Percentiles rank a stretch among this genome's conserved stretches.
phyloP scores from a whole-genome alignment of 2,888 invertebrate species.

The Halocaridina rubra region DNA sequence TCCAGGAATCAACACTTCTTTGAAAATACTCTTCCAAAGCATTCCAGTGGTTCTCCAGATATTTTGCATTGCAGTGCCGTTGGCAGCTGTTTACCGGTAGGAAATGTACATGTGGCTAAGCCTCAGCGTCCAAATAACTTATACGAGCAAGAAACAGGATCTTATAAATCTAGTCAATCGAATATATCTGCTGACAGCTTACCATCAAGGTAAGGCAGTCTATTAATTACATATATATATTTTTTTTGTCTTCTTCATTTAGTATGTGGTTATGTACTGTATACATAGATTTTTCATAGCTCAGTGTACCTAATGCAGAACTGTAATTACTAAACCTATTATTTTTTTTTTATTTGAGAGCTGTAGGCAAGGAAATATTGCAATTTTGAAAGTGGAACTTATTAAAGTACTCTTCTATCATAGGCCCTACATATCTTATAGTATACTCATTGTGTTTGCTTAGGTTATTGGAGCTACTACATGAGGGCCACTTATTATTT shows the following conservation, averaged over 20 bases:
- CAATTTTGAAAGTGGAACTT: too few relatives aligned
- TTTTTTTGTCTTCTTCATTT: not conserved
- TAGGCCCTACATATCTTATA: too few relatives aligned
- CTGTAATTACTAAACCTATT: too few relatives aligned
- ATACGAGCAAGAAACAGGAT: conserved; percentile 53
- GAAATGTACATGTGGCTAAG: not conserved
- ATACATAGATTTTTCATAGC: not conserved
- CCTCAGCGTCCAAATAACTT: conserved; percentile 36
- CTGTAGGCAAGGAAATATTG: too few relatives aligned
- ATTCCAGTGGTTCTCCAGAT: not conserved
- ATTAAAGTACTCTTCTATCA: too few relatives aligned
- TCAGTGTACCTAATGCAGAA: not conserved
- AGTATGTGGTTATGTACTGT: not conserved
- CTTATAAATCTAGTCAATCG: conserved; percentile 58
- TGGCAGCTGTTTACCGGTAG: not conserved
- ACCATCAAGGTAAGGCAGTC: conserved; percentile 41
- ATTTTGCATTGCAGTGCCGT: not conserved
- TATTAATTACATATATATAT: not conserved
- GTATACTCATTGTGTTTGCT: too few relatives aligned
- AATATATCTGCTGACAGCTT: conserved; percentile 58
- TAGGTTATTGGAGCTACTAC: too few relatives aligned
- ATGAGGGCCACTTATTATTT: too few relatives aligned
- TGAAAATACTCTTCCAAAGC: conserved; percentile 32
- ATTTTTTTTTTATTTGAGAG: too few relatives aligned
- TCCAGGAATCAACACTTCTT: conserved; percentile 34